Conservation (phyloP, 1,140 invertebrate genomes). For the Araneus ventricosus region DNA sequence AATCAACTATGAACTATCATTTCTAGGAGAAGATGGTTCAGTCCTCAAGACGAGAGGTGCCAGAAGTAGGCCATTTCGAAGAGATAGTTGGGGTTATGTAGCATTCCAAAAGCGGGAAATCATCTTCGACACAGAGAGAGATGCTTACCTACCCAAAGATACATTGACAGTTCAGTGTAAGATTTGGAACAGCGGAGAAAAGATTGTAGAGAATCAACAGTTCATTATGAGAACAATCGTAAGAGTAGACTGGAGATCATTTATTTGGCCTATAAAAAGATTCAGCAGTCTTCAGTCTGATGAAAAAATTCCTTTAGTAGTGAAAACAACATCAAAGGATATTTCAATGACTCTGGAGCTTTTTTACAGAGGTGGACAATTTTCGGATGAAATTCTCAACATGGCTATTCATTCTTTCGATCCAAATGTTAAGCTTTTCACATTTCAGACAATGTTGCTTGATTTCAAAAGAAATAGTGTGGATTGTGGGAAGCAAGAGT, state of each 20-base stretch:
- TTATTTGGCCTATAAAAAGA: neutral
- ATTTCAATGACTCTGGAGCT: neutral
- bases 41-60: neutral
- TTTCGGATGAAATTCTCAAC: neutral
- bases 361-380: neutral
- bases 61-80: neutral
- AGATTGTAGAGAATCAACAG: neutral
- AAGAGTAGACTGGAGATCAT: neutral
- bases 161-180: neutral
- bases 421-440: neutral
- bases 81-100: no score
- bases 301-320: neutral
- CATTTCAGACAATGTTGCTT: neutral
- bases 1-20: neutral
- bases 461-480: neutral
- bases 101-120: neutral
- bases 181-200: neutral
- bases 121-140: neutral
- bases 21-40: neutral
- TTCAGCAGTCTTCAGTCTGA: neutral
- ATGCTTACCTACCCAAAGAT: neutral
- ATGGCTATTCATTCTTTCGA: neutral
- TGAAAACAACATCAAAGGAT: neutral
- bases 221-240: neutral
- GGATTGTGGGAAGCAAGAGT: neutral